A percentile compares a stretch with the other conserved stretches of the same genome.
Evolutionary conservation across 2,888 invertebrate genomes (phyloP).

Genomic region (Allacma fusca): DNA sequence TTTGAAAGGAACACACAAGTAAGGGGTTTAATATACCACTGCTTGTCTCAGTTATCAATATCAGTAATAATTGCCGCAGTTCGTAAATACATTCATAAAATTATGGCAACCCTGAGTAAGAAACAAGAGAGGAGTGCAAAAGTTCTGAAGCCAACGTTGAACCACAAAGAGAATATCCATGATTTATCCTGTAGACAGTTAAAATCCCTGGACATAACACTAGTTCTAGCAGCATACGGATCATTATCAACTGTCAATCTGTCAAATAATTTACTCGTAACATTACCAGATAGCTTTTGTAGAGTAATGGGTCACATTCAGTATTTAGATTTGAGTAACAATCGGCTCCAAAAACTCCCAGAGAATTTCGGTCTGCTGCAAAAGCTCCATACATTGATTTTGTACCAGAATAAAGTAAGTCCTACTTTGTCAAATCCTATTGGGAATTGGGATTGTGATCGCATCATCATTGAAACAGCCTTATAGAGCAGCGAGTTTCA

Average conservation of each 20-base stretch:
- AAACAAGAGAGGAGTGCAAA: not conserved
- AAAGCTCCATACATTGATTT: constrained; percentile 34
- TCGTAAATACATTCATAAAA: too few relatives aligned
- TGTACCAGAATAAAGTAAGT: constrained; percentile 31
- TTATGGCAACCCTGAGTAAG: constrained; percentile 21
- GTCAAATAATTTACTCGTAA: constrained; percentile 22
- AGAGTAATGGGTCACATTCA: constrained; percentile 1
- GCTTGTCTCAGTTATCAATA: too few relatives aligned
- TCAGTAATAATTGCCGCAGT: too few relatives aligned
- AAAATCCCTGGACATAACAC: constrained; percentile 26
- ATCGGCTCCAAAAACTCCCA: constrained; percentile 14
- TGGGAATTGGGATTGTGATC: too few relatives aligned
- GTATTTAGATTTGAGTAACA: constrained; percentile 34
- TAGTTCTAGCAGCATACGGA: constrained; percentile 35
- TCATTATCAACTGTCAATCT: constrained; percentile 20
- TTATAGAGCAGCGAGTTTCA: too few relatives aligned
- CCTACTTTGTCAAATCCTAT: too few relatives aligned
- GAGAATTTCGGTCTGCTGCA: constrained; percentile 28
- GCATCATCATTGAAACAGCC: too few relatives aligned
- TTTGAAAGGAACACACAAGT: too few relatives aligned
- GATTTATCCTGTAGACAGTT: not conserved
- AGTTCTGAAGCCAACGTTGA: not conserved
- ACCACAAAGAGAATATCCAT: not conserved
- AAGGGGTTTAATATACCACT: too few relatives aligned
- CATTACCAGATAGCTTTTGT: constrained; percentile 27